These are phyloP conservation scores for Trachythela sp. DNA, from an alignment of 64 coral and sea anemone genomes.

Conservation along the genomic window DNA sequence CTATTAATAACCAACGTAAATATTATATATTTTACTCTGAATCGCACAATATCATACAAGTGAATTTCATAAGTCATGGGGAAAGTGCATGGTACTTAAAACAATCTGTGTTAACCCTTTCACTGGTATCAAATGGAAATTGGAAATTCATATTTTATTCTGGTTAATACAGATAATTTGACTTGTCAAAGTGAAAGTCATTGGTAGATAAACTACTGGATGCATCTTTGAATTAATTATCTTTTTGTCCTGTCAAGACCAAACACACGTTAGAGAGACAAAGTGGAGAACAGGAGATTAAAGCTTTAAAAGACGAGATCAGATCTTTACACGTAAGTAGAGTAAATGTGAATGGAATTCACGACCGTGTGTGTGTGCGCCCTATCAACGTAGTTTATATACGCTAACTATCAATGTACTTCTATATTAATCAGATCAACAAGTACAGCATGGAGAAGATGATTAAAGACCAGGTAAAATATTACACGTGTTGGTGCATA, in stretches of 20 bases:
- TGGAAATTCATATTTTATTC: no score
- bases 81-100: no score
- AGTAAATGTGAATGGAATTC: not conserved
- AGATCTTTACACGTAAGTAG: not conserved
- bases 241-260: not conserved
- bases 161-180: no score
- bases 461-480: constrained; percentile 16
- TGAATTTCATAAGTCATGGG: no score
- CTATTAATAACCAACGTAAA: not conserved
- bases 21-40: no score
- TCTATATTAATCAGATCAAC: not conserved
- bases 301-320: constrained; percentile 11
- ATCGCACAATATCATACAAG: no score
- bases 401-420: not conserved
- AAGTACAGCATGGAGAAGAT: constrained; percentile 19
- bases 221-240: not conserved
- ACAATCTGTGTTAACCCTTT: no score
- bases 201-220: not conserved
- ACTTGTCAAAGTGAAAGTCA: no score
- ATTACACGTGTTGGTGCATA: no score
- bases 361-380: no score
- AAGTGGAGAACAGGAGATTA: not conserved
- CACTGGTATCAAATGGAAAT: no score
- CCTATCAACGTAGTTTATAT: not conserved
- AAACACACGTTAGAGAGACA: not conserved